Base-by-base conservation (phyloP, 1,140 invertebrate species). In the Rhyacophila brunnea region DNA sequence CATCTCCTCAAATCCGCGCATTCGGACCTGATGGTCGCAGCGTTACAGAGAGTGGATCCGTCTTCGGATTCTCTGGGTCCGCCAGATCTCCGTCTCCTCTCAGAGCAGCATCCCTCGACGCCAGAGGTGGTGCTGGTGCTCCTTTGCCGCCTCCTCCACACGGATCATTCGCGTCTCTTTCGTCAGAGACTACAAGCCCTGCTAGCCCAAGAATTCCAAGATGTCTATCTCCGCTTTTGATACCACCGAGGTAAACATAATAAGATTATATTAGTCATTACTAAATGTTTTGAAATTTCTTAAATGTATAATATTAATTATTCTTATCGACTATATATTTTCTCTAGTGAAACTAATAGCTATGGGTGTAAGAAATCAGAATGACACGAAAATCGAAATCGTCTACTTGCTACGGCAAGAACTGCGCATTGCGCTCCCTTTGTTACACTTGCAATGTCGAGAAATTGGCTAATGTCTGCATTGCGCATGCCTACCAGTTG, bases 1-100 rank as follows among this genome's bases (percentile, higher is more conserved):
- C 87, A 0, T 90, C 88, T 0, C 88, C 89, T 0, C 88, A 90
- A 62, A 91, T 91, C 53, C 80, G 87, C 57, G 86, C 88, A 0
- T 90, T 87, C 59, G 87, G 85, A 17, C 87, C 88, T 0, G 87
- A 90, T 66, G 88, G 87, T 6, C 81, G 85, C 11, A 79, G 68
- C 70, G 70, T 84, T 78, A 64, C 90, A 76, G 65, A 85, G 81
- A 46, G 84, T 74, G 60, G 83, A 74, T 60, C 83, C 74, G 7
- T 68, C 67, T 4, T 68, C 64, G 80, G 84, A 0, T 78, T 71
- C 23, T 82, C 82, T 40, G 73, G 85, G 19, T 77, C 81, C 13
- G 74, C 79, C 1, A 81, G 88, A 32, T 90, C 88, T 0, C 88
- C 88, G 1, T 90, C 88, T 36, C 88, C 89, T 4, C 80, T 86